Evolutionary conservation across 2,113 vertebrate genomes (phyloP).

Genomic region (Lontra canadensis): DNA sequence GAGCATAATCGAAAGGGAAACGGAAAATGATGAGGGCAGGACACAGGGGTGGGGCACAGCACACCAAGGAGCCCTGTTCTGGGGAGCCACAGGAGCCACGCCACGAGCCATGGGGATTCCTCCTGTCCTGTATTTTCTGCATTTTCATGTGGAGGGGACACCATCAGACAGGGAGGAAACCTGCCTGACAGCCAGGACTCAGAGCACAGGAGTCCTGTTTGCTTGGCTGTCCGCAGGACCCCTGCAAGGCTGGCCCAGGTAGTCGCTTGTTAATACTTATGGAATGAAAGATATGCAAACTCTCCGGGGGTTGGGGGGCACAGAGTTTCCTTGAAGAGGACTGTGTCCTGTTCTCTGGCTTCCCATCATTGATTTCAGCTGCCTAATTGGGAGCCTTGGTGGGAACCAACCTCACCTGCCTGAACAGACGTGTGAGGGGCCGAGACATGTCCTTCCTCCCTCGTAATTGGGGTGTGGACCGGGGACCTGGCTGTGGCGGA

Average conservation of each 20-base stretch:
- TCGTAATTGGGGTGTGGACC: accelerated
- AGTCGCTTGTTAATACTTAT: background rate
- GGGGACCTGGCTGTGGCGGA: background rate
- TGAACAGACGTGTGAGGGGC: background rate
- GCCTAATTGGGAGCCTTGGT: background rate
- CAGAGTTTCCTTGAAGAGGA: background rate
- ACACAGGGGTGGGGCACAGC: no score
- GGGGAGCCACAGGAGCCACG: background rate
- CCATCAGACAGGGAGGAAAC: background rate
- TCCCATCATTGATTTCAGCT: background rate
- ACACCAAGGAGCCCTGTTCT: accelerated
- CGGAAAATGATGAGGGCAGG: accelerated
- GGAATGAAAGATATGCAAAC: background rate
- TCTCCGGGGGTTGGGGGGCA: no score
- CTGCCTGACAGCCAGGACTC: background rate
- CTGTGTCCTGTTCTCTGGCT: background rate
- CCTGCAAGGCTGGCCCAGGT: no score
- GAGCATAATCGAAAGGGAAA: accelerated
- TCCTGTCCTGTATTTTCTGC: background rate
- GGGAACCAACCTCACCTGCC: background rate
- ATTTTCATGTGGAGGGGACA: accelerated
- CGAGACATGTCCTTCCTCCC: no score
- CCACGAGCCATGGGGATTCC: no score
- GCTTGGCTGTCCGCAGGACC: background rate
- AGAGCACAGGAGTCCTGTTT: background rate